A percentile compares a stretch with the other conserved stretches of the same genome.
These are phyloP conservation scores for Cryptocephalus moraei DNA, from an alignment of 2,888 invertebrate species.

Conservation along the genomic window DNA sequence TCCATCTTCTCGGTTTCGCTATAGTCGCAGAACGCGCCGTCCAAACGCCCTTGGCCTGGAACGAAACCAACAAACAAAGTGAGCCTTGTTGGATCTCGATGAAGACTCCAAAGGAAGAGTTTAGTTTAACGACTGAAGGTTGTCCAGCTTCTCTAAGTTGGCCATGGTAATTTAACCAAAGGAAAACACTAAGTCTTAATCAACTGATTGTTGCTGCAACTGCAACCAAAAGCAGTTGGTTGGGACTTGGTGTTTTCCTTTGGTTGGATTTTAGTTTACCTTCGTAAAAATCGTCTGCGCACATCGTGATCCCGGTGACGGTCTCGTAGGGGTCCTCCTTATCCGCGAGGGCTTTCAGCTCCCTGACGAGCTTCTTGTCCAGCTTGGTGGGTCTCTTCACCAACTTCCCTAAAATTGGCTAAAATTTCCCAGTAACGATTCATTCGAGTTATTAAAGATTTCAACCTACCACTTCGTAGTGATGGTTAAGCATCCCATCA, in stretches of 20 bases:
- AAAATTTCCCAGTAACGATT: slow-evolving; percentile 19
- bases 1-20: slow-evolving; percentile 82
- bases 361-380: slow-evolving; percentile 69
- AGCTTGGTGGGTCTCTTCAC: slow-evolving; percentile 74
- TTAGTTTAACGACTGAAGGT: too few species aligned
- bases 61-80: slow-evolving; percentile 6
- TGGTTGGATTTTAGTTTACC: slow-evolving; percentile 46
- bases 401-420: slow-evolving; percentile 79
- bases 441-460: background rate
- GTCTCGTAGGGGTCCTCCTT: slow-evolving; percentile 79
- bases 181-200: too few species aligned
- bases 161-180: too few species aligned
- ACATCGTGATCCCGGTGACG: slow-evolving; percentile 86
- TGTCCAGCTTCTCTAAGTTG: too few species aligned
- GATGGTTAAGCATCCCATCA: slow-evolving; percentile 74
- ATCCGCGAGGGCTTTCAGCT: slow-evolving; percentile 65
- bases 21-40: slow-evolving; percentile 96
- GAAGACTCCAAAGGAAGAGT: background rate
- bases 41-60: slow-evolving; percentile 83
- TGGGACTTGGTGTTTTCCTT: too few species aligned
- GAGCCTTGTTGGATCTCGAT: background rate
- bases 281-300: slow-evolving; percentile 97
- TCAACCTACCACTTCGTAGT: slow-evolving; percentile 67
- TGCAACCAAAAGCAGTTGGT: too few species aligned
- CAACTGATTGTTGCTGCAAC: too few species aligned